Percentiles rank a stretch among this genome's conserved stretches.
Evolutionary conservation across 2,888 invertebrate genomes (phyloP).

Genomic region (Vesta saturnalis): DNA sequence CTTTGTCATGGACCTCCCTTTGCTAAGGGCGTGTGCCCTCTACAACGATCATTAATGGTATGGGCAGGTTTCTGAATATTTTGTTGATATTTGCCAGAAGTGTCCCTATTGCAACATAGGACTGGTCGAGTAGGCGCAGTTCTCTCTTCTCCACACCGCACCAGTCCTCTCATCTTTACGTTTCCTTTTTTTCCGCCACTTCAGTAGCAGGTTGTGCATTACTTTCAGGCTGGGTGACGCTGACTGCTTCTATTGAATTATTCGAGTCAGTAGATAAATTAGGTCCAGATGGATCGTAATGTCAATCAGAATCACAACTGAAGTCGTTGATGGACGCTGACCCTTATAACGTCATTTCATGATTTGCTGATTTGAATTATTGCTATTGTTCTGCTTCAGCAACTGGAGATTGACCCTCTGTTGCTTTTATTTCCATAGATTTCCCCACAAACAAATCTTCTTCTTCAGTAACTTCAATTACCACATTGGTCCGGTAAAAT

Average conservation of each 20-base stretch:
- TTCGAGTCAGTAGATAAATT: too few relatives aligned
- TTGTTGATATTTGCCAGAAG: conserved; percentile 4
- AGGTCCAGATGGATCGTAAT: neutral
- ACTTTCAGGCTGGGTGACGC: too few relatives aligned
- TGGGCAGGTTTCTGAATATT: neutral
- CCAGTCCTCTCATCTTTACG: neutral
- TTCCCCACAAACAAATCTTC: too few relatives aligned
- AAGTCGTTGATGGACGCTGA: too few relatives aligned
- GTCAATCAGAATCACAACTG: neutral
- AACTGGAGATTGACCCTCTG: neutral
- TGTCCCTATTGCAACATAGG: conserved; percentile 4
- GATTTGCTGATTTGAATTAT: too few relatives aligned
- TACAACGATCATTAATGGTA: neutral
- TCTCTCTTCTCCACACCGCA: neutral
- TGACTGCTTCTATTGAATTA: too few relatives aligned
- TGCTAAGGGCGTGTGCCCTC: neutral
- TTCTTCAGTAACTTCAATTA: neutral
- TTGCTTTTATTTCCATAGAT: neutral
- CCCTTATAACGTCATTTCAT: too few relatives aligned
- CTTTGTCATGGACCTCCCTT: neutral
- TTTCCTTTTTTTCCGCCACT: neutral
- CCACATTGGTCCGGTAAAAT: too few relatives aligned
- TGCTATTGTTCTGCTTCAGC: too few relatives aligned
- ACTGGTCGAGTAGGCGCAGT: conserved; percentile 1
- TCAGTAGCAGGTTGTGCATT: too few relatives aligned